phyloP scores from a whole-genome alignment of 2,888 invertebrate genomes.

The Lycaena phlaeas region DNA sequence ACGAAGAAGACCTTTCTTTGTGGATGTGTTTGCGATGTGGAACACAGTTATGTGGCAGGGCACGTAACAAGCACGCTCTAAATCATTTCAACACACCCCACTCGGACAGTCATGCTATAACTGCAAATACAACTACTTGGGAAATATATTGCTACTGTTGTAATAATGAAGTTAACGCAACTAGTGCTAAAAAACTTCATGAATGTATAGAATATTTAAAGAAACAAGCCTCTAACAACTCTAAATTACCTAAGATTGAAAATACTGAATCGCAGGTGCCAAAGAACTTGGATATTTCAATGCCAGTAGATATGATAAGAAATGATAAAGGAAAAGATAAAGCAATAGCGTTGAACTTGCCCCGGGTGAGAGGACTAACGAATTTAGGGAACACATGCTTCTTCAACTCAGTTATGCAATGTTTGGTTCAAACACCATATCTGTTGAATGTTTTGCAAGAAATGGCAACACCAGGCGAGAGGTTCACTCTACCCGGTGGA shows the following conservation, averaged over 20 bases:
- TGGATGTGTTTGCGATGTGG: slow-evolving; percentile 91
- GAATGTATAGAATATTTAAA: slow-evolving; percentile 84
- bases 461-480: slow-evolving; percentile 77
- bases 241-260: slow-evolving; percentile 49
- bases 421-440: slow-evolving; percentile 89
- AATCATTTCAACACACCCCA: slow-evolving; percentile 82
- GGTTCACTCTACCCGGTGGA: slow-evolving; percentile 82
- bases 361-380: slow-evolving; percentile 82
- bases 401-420: slow-evolving; percentile 97
- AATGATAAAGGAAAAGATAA: slow-evolving; percentile 55
- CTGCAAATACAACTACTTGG: slow-evolving; percentile 80
- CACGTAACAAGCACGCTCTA: slow-evolving; percentile 79
- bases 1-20: slow-evolving; percentile 66
- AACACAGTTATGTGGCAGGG: slow-evolving; percentile 81
- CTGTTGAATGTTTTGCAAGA: slow-evolving; percentile 80
- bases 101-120: slow-evolving; percentile 83
- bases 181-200: slow-evolving; percentile 76
- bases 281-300: slow-evolving; percentile 29
- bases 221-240: slow-evolving; percentile 58
- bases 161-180: slow-evolving; percentile 77
- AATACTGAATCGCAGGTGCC: slow-evolving; percentile 20
- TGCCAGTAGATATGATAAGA: slow-evolving; percentile 32
- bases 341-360: slow-evolving; percentile 43
- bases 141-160: slow-evolving; percentile 87
- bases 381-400: slow-evolving; percentile 98